Percentiles rank a stretch among this genome's conserved stretches.
phyloP scores from a whole-genome alignment of 2,888 invertebrate genomes.

The Choristoneura rosaceana region DNA sequence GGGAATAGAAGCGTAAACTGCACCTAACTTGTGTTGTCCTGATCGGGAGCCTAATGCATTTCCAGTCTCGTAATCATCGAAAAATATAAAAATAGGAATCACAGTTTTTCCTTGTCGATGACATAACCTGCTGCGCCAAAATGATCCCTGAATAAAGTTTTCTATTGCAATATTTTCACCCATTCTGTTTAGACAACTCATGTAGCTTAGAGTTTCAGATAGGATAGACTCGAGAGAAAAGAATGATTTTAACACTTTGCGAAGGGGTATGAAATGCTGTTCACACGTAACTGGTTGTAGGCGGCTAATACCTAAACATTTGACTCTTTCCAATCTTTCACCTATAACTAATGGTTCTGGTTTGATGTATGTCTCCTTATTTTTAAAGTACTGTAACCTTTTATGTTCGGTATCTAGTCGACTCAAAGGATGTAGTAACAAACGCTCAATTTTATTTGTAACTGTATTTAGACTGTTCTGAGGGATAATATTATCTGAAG shows the following conservation, averaged over 20 bases:
- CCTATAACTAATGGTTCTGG: conserved; percentile 33
- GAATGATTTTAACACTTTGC: not conserved
- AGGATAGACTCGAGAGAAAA: conserved; percentile 4
- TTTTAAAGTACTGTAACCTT: conserved; percentile 23
- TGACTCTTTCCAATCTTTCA: conserved; percentile 17
- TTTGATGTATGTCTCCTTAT: conserved; percentile 23
- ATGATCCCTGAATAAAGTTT: conserved; percentile 17
- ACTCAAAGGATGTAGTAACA: not conserved
- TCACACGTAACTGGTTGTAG: not conserved
- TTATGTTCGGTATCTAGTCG: conserved; percentile 31
- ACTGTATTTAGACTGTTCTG: not conserved
- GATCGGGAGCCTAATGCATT: conserved; percentile 18
- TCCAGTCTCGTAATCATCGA: conserved; percentile 10
- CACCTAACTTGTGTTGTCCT: conserved; percentile 20
- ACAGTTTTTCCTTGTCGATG: conserved; percentile 2
- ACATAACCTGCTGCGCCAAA: conserved; percentile 1
- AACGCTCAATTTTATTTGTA: not conserved
- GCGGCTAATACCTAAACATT: not conserved
- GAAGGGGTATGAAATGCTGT: conserved; percentile 4
- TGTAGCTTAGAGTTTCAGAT: conserved; percentile 2
- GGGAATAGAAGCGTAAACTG: conserved; percentile 14
- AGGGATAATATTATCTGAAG: not conserved
- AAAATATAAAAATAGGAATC: conserved; percentile 11
- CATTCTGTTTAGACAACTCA: not conserved
- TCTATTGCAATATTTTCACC: not conserved